Conservation (phyloP, 2,888 invertebrate species). For the Xanthia icteritia region DNA sequence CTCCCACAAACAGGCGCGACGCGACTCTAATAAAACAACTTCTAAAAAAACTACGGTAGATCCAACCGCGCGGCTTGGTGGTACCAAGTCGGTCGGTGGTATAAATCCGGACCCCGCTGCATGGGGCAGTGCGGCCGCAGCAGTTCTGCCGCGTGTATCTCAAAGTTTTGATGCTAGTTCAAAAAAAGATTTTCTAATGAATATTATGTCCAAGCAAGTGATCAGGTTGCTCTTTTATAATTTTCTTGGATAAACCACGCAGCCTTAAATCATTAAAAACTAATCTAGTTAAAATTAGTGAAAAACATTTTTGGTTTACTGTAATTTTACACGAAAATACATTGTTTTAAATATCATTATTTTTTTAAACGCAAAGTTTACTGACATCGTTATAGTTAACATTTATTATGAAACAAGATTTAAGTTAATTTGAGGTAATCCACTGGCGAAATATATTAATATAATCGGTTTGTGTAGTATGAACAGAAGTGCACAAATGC, state of each 20-base stretch:
- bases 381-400: background rate
- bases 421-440: background rate
- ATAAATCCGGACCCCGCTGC: too few species aligned
- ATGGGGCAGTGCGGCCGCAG: too few species aligned
- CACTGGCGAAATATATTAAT: too few species aligned
- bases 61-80: too few species aligned
- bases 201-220: background rate
- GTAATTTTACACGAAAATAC: slow-evolving; percentile 10
- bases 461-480: background rate
- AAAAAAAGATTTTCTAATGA: background rate
- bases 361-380: background rate
- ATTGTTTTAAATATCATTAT: background rate
- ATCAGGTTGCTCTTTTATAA: background rate
- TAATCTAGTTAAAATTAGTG: slow-evolving; percentile 4
- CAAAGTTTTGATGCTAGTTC: background rate
- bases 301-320: slow-evolving; percentile 7
- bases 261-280: slow-evolving; percentile 20
- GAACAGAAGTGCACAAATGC: too few species aligned
- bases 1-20: too few species aligned
- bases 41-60: too few species aligned
- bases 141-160: too few species aligned
- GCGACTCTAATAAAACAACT: too few species aligned
- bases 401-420: background rate
- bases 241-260: slow-evolving; percentile 16
- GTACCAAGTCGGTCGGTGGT: too few species aligned